phyloP scores from a whole-genome alignment of 2,888 invertebrate species.

The Lasioglossum calceatum region DNA sequence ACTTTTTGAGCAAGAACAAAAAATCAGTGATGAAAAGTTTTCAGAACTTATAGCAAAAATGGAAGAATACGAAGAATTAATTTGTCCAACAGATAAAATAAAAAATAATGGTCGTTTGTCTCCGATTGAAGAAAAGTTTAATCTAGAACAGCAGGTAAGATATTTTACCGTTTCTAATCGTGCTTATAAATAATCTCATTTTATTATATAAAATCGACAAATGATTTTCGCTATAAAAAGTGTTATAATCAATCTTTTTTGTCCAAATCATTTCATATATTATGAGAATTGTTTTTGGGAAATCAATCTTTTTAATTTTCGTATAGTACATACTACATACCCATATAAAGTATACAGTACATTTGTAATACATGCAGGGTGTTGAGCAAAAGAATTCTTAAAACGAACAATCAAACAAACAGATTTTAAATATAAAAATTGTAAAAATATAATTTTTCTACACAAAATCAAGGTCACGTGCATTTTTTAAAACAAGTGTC shows the following conservation, averaged over 20 bases:
- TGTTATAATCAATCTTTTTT: not conserved
- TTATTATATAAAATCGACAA: not conserved
- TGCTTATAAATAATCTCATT: slow-evolving; percentile 4
- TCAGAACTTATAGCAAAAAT: slow-evolving; percentile 90
- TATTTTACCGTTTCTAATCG: not conserved
- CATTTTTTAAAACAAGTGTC: no score
- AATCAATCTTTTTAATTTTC: not conserved
- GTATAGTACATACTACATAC: not conserved
- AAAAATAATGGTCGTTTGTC: slow-evolving; percentile 87
- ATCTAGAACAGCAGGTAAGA: slow-evolving; percentile 87
- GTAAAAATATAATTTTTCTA: no score
- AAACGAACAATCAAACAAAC: no score
- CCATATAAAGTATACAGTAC: not conserved
- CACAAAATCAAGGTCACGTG: no score
- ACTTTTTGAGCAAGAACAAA: slow-evolving; percentile 90
- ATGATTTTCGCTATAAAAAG: not conserved
- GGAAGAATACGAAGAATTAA: slow-evolving; percentile 92
- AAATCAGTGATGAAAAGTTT: slow-evolving; percentile 91
- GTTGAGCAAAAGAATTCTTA: no score
- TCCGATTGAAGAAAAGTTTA: slow-evolving; percentile 91
- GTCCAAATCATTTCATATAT: not conserved
- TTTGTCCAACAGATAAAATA: slow-evolving; percentile 85
- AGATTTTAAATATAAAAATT: no score
- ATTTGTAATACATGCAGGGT: no score
- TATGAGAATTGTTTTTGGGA: not conserved